phyloP scores from a whole-genome alignment of 2,888 invertebrate genomes.

The Tethea ocularis region DNA sequence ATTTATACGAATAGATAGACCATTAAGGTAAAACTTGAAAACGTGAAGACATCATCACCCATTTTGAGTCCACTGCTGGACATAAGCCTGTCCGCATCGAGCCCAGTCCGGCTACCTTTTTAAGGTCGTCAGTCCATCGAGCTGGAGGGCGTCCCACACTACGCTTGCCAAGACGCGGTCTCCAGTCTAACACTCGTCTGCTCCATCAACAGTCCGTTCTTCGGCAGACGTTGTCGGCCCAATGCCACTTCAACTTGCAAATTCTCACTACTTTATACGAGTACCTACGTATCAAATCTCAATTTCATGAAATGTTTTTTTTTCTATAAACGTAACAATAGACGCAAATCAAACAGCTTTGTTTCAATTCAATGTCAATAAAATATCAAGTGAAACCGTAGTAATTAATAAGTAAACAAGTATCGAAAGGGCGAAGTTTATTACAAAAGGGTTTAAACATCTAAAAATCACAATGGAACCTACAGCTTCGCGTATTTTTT shows the following conservation, averaged over 20 bases:
- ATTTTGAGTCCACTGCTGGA: no score
- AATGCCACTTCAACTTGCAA: no score
- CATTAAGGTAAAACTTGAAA: background rate
- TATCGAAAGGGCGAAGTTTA: conserved; percentile 1
- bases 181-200: no score
- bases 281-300: background rate
- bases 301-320: background rate
- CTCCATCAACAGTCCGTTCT: no score
- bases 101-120: no score
- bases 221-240: no score
- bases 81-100: no score
- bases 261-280: no score
- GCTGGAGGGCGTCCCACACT: no score
- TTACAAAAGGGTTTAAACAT: conserved; percentile 6
- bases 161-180: no score
- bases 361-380: background rate
- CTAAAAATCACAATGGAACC: conserved; percentile 6
- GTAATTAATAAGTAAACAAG: background rate
- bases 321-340: background rate
- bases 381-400: conserved; percentile 1
- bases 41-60: no score
- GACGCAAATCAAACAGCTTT: background rate
- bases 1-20: background rate
- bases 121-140: no score
- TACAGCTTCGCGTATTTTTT: conserved; percentile 7